These are phyloP conservation scores for Paramormyrops hopkinsi DNA, from an alignment of 2,797 vertebrate genomes.

Conservation along the genomic window DNA sequence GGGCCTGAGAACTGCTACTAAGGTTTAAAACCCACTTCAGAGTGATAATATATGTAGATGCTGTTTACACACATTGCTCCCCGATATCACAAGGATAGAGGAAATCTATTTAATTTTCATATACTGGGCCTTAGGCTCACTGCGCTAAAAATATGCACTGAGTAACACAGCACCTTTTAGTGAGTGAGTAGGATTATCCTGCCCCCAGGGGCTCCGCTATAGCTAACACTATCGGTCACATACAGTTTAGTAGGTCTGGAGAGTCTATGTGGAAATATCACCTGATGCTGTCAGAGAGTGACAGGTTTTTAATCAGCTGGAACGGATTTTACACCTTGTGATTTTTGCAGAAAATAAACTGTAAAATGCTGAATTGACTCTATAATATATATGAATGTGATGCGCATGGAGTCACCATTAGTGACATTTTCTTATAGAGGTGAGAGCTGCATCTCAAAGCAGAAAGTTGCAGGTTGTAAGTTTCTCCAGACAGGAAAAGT, in stretches of 20 bases:
- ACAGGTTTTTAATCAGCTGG: not conserved
- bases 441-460: not conserved
- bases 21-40: not conserved
- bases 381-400: not conserved
- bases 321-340: not conserved
- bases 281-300: not conserved
- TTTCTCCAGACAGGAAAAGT: not conserved
- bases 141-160: not conserved
- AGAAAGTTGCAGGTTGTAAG: not conserved
- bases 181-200: not conserved
- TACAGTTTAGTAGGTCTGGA: constrained; percentile 5
- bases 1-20: not conserved
- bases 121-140: not conserved
- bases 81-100: not conserved
- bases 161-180: not conserved
- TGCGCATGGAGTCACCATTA: not conserved
- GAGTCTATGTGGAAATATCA: not conserved
- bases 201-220: not conserved
- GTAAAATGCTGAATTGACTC: not conserved
- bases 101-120: not conserved
- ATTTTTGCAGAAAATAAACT: not conserved
- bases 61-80: not conserved
- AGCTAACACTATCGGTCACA: not conserved
- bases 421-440: not conserved
- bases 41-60: not conserved